Conservation (phyloP, 2,113 vertebrate genomes). For the Dinomys branickii region DNA sequence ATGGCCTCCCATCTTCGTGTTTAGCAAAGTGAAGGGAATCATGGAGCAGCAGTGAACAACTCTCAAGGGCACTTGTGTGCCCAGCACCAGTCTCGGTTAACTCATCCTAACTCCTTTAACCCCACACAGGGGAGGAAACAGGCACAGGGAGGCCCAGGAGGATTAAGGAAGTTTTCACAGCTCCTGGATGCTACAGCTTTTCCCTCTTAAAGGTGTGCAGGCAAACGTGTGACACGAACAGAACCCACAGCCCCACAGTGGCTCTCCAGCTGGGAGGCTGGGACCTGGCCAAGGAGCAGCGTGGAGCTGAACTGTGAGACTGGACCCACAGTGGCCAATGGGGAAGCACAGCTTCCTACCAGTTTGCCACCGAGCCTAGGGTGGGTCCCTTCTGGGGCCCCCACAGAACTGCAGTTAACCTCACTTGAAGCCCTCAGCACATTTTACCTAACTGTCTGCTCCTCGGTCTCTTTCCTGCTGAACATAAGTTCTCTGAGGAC, state of each 20-base stretch:
- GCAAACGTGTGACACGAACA: background rate
- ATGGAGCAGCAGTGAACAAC: too few relatives aligned
- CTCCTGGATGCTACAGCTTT: background rate
- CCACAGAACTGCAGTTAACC: background rate
- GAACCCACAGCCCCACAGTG: accelerated
- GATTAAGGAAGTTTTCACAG: background rate
- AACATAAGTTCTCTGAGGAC: background rate
- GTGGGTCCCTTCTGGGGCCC: background rate
- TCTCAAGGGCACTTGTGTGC: background rate
- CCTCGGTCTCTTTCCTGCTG: background rate
- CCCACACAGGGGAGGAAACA: background rate
- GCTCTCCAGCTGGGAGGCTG: background rate
- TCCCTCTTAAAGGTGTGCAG: background rate
- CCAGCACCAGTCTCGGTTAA: background rate
- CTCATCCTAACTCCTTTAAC: background rate
- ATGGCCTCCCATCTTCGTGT: background rate
- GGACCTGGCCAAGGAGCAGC: background rate
- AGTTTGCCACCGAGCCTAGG: background rate
- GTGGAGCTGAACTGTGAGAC: background rate
- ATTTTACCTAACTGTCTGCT: background rate
- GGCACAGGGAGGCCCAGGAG: background rate
- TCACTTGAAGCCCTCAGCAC: background rate
- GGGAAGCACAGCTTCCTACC: background rate
- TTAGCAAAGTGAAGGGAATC: background rate
- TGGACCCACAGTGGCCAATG: background rate